phyloP scores from a whole-genome alignment of 2,888 invertebrate species.

The Pandemis heparana region DNA sequence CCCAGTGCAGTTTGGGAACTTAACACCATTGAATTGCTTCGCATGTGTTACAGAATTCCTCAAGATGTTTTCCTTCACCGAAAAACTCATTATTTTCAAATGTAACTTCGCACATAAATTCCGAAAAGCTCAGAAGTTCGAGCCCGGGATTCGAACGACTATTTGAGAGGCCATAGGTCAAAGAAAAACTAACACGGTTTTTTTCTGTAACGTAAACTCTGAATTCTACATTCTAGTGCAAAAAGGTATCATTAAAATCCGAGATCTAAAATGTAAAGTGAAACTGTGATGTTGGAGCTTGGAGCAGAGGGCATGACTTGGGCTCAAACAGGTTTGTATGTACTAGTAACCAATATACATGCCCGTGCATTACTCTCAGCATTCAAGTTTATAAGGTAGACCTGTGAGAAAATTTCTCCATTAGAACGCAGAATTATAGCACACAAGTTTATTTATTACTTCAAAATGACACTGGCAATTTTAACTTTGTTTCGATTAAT shows the following conservation, averaged over 20 bases:
- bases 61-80: no score
- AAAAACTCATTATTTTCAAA: no score
- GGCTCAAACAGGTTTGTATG: constrained; percentile 76
- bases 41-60: no score
- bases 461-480: not conserved
- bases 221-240: constrained; percentile 12
- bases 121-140: no score
- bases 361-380: constrained; percentile 75
- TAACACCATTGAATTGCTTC: no score
- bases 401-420: constrained; percentile 83
- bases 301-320: constrained; percentile 79
- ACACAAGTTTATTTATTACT: not conserved
- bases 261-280: constrained; percentile 57
- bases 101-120: no score
- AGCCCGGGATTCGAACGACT: no score
- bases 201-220: no score
- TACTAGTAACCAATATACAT: constrained; percentile 84
- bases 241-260: constrained; percentile 32
- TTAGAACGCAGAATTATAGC: constrained; percentile 46
- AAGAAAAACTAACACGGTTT: no score
- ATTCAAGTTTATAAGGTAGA: constrained; percentile 74
- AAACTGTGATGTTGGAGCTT: constrained; percentile 73
- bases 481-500: not conserved
- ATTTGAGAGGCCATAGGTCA: no score
- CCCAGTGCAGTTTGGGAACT: no score